A percentile compares a stretch with the other conserved stretches of the same genome.
Conservation (phyloP, 2,888 invertebrate species). For the Drosophila putrida region DNA sequence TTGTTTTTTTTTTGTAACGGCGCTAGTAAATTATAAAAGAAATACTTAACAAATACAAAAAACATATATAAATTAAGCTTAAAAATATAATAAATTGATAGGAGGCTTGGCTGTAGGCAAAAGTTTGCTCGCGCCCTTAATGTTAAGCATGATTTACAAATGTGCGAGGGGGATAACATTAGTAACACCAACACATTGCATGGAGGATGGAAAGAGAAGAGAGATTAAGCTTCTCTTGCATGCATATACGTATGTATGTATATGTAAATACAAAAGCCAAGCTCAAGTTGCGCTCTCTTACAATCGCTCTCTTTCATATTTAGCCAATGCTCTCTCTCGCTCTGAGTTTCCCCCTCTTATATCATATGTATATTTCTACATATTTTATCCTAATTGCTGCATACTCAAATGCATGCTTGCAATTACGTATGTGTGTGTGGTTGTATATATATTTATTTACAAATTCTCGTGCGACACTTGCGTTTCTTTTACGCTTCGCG, state of each 20-base stretch:
- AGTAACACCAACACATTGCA: conserved; percentile 24
- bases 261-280: conserved; percentile 6
- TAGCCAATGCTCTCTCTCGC: conserved; percentile 12
- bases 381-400: conserved; percentile 36
- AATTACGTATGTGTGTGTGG: conserved; percentile 9
- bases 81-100: conserved; percentile 46
- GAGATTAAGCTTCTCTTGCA: neutral
- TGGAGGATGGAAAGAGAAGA: neutral
- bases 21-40: conserved; percentile 65
- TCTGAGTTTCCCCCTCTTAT: conserved; percentile 1
- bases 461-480: conserved; percentile 32
- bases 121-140: conserved; percentile 53
- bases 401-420: conserved; percentile 2
- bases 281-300: neutral
- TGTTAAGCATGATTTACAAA: conserved; percentile 43
- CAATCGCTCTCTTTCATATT: neutral
- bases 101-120: conserved; percentile 58
- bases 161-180: conserved; percentile 15
- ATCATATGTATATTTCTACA: conserved; percentile 12
- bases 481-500: conserved; percentile 76
- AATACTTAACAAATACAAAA: conserved; percentile 74
- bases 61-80: conserved; percentile 55
- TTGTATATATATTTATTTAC: conserved; percentile 43
- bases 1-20: conserved; percentile 45
- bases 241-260: neutral